Base-by-base conservation (phyloP, 1,140 invertebrate species). In the Brachionus paranguensis region DNA sequence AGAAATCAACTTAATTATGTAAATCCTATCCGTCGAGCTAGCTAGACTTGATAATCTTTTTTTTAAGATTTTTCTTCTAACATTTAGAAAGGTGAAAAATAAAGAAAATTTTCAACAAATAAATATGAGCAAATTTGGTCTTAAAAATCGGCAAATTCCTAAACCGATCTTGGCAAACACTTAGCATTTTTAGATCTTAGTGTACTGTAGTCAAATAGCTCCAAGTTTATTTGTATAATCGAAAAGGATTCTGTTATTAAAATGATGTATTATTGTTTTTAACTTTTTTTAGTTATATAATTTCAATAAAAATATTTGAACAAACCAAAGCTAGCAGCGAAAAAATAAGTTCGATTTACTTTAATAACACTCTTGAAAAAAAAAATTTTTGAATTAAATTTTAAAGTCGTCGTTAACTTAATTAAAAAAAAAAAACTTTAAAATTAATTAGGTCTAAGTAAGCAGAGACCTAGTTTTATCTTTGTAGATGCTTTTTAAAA, bases 221-320 rank as follows among this genome's bases (percentile, higher is more conserved):
- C n/a, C 7, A 60, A 60, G 53, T 60, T 60, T 60, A 60, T 60
- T 60, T 60, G 53, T 60, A 20, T 60, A 60, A 60, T 20, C 53
- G n/a, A 60, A 60, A 60, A 60, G 53, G 53, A 60, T 60, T 60
- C 53, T 60, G 53, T 60, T 60, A 60, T 60, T 60, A 60, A 60
- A 60, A n/a, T 60, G 53, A 60, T 60, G 53, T 60, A 24, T 60
- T 60, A 60, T 60, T 60, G 53, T 60, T 60, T 60, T 60, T 60
- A 60, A 20, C n/a, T 20, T 60, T 60, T 60, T 8, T 60, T 8
- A 60, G 53, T 60, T 60, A 60, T 60, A 60, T 60, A 60, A 60
- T 60, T 60, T 60, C 53, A 60, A 60, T 60, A 20, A 60, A 60
- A 60, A 60, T 60, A 60, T 60, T 24, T 60, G 53, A 60, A 24